These are phyloP conservation scores for Cynopterus sphinx DNA, from an alignment of 2,797 vertebrate species.

Conservation along the genomic window DNA sequence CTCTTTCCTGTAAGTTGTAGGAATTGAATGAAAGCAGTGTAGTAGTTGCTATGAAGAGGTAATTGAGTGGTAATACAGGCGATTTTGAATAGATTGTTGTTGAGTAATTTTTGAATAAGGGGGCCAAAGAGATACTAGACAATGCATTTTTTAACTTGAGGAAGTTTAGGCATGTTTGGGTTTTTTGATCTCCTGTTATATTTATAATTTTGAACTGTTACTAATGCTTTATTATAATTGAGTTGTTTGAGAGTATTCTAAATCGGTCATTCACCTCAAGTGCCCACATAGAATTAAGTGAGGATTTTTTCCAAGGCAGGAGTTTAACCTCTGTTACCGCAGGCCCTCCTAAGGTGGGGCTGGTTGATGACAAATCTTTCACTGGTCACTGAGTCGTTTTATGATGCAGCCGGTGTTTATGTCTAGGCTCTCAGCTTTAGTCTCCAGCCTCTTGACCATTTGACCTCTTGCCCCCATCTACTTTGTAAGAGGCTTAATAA, in stretches of 20 bases:
- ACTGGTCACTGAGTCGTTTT: background rate
- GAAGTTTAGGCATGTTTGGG: background rate
- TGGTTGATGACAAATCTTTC: background rate
- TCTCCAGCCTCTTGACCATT: background rate
- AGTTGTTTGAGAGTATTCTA: background rate
- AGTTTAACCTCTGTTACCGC: background rate
- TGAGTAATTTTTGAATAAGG: background rate
- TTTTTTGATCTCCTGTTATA: background rate
- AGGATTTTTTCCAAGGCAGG: background rate
- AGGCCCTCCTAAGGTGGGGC: background rate
- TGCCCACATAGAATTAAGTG: background rate
- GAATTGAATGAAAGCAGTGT: background rate
- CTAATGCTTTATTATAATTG: background rate
- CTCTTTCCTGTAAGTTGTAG: background rate
- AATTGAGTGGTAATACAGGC: background rate
- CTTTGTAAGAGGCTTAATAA: background rate
- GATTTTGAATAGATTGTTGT: background rate
- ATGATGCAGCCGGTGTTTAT: background rate
- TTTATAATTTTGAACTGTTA: background rate
- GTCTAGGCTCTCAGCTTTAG: background rate
- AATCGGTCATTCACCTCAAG: background rate
- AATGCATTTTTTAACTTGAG: background rate
- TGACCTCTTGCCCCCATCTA: background rate
- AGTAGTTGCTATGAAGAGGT: background rate
- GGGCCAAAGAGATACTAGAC: background rate